These are phyloP conservation scores for Limnodromus scolopaceus DNA, from an alignment of 2,797 vertebrate species.

Conservation along the genomic window DNA sequence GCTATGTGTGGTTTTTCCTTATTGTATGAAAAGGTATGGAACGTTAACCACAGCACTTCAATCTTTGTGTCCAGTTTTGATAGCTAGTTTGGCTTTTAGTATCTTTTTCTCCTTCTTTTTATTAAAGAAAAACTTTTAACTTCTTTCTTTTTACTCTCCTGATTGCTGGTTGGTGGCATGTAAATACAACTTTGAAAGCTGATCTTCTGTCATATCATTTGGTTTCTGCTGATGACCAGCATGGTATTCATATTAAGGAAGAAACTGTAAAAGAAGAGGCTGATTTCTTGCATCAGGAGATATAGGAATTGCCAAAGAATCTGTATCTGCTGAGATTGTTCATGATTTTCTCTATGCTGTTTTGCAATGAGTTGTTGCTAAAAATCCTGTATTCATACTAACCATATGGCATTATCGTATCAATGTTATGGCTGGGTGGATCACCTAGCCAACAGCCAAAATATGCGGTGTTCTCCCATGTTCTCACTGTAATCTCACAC, in stretches of 20 bases:
- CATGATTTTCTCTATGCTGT: neutral
- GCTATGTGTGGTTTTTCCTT: neutral
- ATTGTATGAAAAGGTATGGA: neutral
- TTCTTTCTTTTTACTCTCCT: neutral
- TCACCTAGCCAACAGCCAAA: neutral
- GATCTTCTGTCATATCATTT: neutral
- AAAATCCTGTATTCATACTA: neutral
- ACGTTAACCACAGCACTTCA: neutral
- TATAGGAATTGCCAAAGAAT: neutral
- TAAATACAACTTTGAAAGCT: neutral
- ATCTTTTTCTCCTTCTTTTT: neutral
- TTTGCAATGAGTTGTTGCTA: neutral
- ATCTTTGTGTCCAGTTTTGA: neutral
- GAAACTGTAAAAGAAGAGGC: neutral
- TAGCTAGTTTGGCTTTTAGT: neutral
- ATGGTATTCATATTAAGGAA: neutral
- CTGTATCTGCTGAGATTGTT: neutral
- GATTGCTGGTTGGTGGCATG: neutral
- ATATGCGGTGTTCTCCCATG: neutral
- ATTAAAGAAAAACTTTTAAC: neutral
- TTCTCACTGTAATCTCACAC: neutral
- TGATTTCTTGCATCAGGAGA: neutral
- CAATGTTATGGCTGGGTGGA: neutral
- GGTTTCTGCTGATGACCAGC: neutral
- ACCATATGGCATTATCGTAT: neutral